Evolutionary conservation across 1,140 invertebrate genomes (phyloP), one percentile per base, ranked within the genome.

Genomic region (Druon quercuslanigerum): DNA sequence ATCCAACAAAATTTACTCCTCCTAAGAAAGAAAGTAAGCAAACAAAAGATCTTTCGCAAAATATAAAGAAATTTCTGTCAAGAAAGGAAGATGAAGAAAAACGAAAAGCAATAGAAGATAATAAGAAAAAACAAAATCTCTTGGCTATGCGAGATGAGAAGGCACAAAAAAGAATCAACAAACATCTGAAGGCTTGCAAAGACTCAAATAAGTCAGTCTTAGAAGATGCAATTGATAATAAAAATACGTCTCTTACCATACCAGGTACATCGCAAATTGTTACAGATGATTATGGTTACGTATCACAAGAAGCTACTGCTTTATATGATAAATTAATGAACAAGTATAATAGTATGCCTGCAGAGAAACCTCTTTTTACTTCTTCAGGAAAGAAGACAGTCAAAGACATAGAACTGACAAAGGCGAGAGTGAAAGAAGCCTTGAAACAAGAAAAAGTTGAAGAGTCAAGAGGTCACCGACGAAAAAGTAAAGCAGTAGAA

Each of bases 251-350:
- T 56, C 93, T 96, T 50, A 96, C 95, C 0, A 90, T 94, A 50
- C 93, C 93, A 83, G 91, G 92, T 92, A 89, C 75, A 57, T 93
- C 93, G n/a, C 96, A 96, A 84, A 95, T 95, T 0, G 96, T 97
- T 85, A 96, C 97, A 88, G 97, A 98, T 92, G 96, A 98, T 87
- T 98, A 97, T 88, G 95, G 96, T 7, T 98, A 97, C 87, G 95
- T 95, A 16, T 97, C 96, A 0, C 95, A 95, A 83, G 95, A 95
- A 87, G 95, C 96, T 1, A 94, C 95, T 73, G 94, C 94, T 46
- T 93, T 96, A 79, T 97, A 97, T 89, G 93, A 95, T 78, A 96
- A 96, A 87, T 94, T 97, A 89, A 96, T 97, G 92, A 94, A 95
- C 75, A 96, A 97, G 88, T 97, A 96, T 80, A 95, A 93, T 81